A percentile compares a stretch with the other conserved stretches of the same genome.
Conservation (phyloP, 2,113 vertebrate genomes). For the Uropsilus gracilis region DNA sequence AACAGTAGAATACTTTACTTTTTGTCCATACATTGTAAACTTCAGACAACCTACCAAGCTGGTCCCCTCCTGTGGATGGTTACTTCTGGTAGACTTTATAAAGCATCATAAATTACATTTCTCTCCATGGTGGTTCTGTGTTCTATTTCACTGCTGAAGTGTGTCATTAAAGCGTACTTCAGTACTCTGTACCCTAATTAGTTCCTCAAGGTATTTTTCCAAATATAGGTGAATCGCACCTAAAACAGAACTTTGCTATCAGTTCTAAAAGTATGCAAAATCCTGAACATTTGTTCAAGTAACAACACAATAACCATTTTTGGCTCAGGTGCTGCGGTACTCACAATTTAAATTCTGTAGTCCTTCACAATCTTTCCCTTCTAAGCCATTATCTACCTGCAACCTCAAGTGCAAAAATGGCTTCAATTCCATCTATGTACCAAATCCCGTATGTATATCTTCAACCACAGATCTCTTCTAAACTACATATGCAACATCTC, state of each 20-base stretch:
- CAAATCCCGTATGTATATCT: neutral
- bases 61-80: neutral
- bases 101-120: neutral
- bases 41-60: neutral
- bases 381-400: neutral
- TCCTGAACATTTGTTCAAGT: neutral
- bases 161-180: neutral
- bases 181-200: neutral
- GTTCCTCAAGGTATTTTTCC: neutral
- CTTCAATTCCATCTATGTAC: neutral
- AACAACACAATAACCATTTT: neutral
- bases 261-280: neutral
- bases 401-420: rapidly evolving
- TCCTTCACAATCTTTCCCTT: neutral
- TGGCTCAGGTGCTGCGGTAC: neutral
- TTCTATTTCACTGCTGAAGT: neutral
- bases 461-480: neutral
- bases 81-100: too few relatives aligned
- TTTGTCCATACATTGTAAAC: neutral
- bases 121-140: neutral
- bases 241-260: neutral
- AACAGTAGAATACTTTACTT: neutral
- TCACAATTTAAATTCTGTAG: too few relatives aligned
- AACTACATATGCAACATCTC: neutral
- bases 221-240: neutral